phyloP scores from a whole-genome alignment of 2,888 invertebrate species.

The Antheraea assamensis region DNA sequence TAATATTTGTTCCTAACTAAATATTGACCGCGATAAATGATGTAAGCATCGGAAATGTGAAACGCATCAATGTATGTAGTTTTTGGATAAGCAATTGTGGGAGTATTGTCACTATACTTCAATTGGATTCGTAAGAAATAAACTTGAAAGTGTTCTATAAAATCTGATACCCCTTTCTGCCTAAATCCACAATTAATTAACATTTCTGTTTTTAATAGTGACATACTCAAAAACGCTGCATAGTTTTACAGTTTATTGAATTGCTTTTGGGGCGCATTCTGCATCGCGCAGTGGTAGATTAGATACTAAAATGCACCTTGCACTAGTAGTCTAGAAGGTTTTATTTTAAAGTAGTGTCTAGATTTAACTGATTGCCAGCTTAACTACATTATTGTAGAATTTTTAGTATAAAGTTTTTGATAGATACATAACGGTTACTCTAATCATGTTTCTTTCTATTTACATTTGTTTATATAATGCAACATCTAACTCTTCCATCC shows the following conservation, averaged over 20 bases:
- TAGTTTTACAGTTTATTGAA: not conserved
- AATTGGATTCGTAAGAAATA: not conserved
- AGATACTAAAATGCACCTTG: constrained; percentile 14
- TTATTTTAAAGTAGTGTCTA: constrained; percentile 1
- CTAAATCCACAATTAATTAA: not conserved
- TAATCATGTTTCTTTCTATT: not conserved
- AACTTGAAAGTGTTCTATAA: not conserved
- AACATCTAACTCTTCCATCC: not conserved
- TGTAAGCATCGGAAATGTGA: too few species aligned
- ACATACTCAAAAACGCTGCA: not conserved
- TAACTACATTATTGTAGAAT: not conserved
- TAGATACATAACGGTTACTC: not conserved
- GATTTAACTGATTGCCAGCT: not conserved
- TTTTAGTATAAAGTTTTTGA: not conserved
- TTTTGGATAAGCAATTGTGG: not conserved
- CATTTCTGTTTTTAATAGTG: not conserved
- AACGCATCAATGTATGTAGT: not conserved
- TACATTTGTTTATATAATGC: not conserved
- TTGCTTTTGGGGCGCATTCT: not conserved
- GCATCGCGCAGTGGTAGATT: not conserved
- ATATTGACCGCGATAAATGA: not conserved
- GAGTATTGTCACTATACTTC: not conserved
- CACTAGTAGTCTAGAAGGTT: constrained; percentile 7
- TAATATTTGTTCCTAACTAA: not conserved
- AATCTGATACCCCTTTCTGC: not conserved